phyloP scores from a whole-genome alignment of 2,797 vertebrate genomes.

The Urophycis tenuis region DNA sequence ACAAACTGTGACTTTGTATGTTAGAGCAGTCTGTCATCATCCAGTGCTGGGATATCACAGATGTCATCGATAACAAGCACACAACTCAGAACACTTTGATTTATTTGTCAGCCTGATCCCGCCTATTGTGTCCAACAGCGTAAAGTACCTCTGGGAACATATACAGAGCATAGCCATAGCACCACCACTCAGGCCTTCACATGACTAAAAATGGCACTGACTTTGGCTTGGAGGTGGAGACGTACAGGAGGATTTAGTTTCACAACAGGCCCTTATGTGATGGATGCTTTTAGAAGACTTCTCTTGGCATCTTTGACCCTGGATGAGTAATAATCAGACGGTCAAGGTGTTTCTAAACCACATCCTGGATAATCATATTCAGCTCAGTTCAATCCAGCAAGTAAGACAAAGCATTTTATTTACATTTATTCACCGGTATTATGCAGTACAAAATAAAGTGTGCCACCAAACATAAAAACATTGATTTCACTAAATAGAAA shows the following conservation, averaged over 20 bases:
- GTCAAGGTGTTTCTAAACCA: neutral
- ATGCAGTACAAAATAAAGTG: conserved; percentile 37
- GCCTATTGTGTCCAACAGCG: conserved; percentile 22
- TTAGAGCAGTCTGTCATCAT: no score
- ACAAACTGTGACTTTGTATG: no score
- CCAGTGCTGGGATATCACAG: no score
- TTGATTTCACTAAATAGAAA: conserved; percentile 11
- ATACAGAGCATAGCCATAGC: conserved; percentile 18
- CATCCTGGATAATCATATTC: neutral
- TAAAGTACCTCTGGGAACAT: conserved; percentile 33
- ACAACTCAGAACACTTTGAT: neutral
- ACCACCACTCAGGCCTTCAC: conserved; percentile 47
- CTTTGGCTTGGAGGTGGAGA: conserved; percentile 49
- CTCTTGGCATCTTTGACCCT: conserved; percentile 29
- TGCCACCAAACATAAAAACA: conserved; percentile 26
- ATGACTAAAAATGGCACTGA: conserved; percentile 66
- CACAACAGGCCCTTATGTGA: conserved; percentile 63
- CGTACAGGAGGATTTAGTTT: conserved; percentile 60
- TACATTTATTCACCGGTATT: conserved; percentile 46
- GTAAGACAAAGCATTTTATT: conserved; percentile 5
- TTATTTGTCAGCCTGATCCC: neutral
- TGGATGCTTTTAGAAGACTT: conserved; percentile 26
- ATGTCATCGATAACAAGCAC: no score
- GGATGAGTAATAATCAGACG: conserved; percentile 13
- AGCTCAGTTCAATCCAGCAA: neutral